Percentiles rank a stretch among this genome's conserved stretches.
Evolutionary conservation across 2,888 invertebrate species (phyloP).

Genomic region (Acleris emargana): DNA sequence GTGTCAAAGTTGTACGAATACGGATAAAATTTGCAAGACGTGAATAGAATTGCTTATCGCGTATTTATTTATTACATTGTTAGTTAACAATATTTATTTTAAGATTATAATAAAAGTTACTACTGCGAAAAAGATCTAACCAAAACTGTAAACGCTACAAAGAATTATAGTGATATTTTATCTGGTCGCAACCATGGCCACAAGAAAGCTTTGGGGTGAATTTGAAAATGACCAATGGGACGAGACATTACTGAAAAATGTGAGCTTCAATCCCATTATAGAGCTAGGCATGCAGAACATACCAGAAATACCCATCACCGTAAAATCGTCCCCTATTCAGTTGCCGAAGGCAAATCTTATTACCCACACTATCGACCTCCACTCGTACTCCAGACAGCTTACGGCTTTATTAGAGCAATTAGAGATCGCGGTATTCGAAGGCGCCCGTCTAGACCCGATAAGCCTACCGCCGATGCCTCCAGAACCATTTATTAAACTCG

Average conservation of each 20-base stretch:
- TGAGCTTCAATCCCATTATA: slow-evolving; percentile 79
- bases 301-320: slow-evolving; percentile 75
- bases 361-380: slow-evolving; percentile 75
- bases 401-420: slow-evolving; percentile 66
- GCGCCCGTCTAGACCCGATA: slow-evolving; percentile 60
- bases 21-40: too few relatives aligned
- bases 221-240: slow-evolving; percentile 66
- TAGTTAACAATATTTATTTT: too few relatives aligned
- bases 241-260: slow-evolving; percentile 67
- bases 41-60: too few relatives aligned
- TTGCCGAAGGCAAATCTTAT: slow-evolving; percentile 73
- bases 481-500: slow-evolving; percentile 60
- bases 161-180: background rate
- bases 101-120: too few relatives aligned
- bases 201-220: slow-evolving; percentile 73
- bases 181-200: slow-evolving; percentile 48
- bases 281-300: slow-evolving; percentile 80
- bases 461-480: slow-evolving; percentile 66
- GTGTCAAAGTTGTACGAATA: too few relatives aligned
- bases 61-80: too few relatives aligned
- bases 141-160: background rate
- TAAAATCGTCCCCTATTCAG: slow-evolving; percentile 75
- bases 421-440: slow-evolving; percentile 66
- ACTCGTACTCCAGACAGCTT: slow-evolving; percentile 66
- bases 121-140: background rate